Evolutionary conservation across 2,888 invertebrate species (phyloP), one percentile per base, ranked within the genome.

Genomic region (Amphipoea oculea): DNA sequence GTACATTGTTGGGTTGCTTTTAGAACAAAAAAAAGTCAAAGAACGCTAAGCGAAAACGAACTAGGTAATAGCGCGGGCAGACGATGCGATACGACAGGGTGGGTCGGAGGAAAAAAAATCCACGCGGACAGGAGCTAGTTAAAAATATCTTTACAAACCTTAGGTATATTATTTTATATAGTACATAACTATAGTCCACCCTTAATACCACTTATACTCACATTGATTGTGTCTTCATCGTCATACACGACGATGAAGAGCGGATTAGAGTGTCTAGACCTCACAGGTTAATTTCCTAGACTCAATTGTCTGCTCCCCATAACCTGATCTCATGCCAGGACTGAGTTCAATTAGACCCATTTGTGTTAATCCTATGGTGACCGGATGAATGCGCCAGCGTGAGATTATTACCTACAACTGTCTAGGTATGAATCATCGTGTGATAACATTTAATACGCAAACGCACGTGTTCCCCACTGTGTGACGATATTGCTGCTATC

Each of bases 321-420:
- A 85, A 68, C 78, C 76, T 65, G 62, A 63, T 82, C 70, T 71
- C 66, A 23, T 36, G 36, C 29, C 62, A 66, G 65, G 6, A 70
- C 73, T 75, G 78, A 76, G 79, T 80, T 78, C 84, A 88, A 88
- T 83, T 88, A 84, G 70, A 62, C 51, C 69, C 69, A 83, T 81
- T 88, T 76, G 83, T 73, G 57, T 71, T 86, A 77, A 80, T 83
- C 62, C 72, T 69, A 63, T 71, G 45, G 76, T 67, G 57, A 60
- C 78, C 54, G 70, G 54, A 54, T 60, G 51, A 71, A 85, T 65
- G 48, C 4, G 36, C 7, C 54, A 54, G 69, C 51, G 76, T 85
- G 62, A 74, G 75, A 83, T 67, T 23, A 80, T 68, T 23, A 29
- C 29, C 29, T 29, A 63, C 14, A 51, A 20, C 5, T 51, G 40